These are phyloP conservation scores for Sinocyclocheilus anshuiensis DNA, from an alignment of 2,113 vertebrate species.

Conservation along the genomic window DNA sequence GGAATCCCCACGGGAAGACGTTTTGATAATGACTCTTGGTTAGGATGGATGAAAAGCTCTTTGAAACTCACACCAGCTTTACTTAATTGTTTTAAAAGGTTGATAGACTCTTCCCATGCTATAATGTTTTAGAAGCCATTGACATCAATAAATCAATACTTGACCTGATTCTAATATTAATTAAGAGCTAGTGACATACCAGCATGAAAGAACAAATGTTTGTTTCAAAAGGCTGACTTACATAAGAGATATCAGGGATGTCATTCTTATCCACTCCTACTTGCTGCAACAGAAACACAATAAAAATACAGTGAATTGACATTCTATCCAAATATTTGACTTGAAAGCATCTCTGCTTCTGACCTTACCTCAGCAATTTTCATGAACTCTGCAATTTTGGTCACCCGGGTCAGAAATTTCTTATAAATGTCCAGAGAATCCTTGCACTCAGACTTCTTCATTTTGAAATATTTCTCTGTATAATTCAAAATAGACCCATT, in stretches of 20 bases:
- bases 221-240: constrained; percentile 71
- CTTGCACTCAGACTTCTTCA: constrained; percentile 99
- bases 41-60: constrained; percentile 27
- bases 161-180: background rate
- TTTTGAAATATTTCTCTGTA: constrained; percentile 99
- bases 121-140: background rate
- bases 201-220: background rate
- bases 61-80: constrained; percentile 7
- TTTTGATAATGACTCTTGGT: constrained; percentile 31
- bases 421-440: constrained; percentile 99
- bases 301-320: constrained; percentile 18
- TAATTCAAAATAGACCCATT: constrained; percentile 36
- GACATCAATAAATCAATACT: background rate
- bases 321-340: background rate
- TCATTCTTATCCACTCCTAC: constrained; percentile 99
- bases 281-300: constrained; percentile 79
- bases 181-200: background rate
- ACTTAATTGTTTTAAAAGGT: background rate
- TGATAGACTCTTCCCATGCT: background rate
- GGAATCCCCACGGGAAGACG: constrained; percentile 20
- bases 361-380: constrained; percentile 92
- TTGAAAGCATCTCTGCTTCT: background rate
- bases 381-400: constrained; percentile 97
- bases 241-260: constrained; percentile 98
- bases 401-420: constrained; percentile 96